Conservation (phyloP, 2,797 vertebrate genomes). For the Lagocephalus sceleratus region DNA sequence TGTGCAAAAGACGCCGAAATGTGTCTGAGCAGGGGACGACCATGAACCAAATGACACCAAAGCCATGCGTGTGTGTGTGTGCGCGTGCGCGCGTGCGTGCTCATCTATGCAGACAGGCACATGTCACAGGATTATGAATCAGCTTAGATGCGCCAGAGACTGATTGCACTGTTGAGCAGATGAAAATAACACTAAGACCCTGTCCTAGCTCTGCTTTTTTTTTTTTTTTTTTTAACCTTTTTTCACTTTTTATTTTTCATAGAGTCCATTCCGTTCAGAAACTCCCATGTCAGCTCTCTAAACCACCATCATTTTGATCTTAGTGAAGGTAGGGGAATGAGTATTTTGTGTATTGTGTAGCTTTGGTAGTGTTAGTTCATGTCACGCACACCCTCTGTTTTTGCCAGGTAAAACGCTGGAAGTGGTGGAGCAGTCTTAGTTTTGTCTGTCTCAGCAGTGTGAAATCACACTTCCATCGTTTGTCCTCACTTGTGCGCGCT, state of each 20-base stretch:
- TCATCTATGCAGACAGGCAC: conserved; percentile 56
- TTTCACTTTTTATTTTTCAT: conserved; percentile 8
- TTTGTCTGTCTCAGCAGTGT: conserved; percentile 73
- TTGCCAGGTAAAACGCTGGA: conserved; percentile 39
- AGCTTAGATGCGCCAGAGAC: conserved; percentile 45
- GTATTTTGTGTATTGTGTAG: background rate
- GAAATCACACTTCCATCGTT: conserved; percentile 69
- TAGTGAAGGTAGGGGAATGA: conserved; percentile 41
- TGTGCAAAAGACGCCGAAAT: conserved; percentile 23
- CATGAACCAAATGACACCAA: conserved; percentile 3
- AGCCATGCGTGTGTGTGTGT: conserved; percentile 8
- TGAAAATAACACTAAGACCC: conserved; percentile 30
- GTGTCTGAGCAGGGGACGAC: conserved; percentile 17
- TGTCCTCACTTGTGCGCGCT: conserved; percentile 53
- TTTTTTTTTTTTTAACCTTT: background rate
- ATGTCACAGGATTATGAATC: conserved; percentile 58
- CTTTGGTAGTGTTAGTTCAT: conserved; percentile 20
- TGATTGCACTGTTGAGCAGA: conserved; percentile 40
- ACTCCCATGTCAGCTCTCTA: conserved; percentile 37
- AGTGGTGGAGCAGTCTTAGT: conserved; percentile 63
- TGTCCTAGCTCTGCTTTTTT: background rate
- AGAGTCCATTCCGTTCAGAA: conserved; percentile 31
- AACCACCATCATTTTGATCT: conserved; percentile 23
- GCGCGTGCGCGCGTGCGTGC: conserved; percentile 12
- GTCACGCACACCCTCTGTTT: background rate